Conservation (phyloP, 2,113 vertebrate species). For the Orthonyx spaldingii region DNA sequence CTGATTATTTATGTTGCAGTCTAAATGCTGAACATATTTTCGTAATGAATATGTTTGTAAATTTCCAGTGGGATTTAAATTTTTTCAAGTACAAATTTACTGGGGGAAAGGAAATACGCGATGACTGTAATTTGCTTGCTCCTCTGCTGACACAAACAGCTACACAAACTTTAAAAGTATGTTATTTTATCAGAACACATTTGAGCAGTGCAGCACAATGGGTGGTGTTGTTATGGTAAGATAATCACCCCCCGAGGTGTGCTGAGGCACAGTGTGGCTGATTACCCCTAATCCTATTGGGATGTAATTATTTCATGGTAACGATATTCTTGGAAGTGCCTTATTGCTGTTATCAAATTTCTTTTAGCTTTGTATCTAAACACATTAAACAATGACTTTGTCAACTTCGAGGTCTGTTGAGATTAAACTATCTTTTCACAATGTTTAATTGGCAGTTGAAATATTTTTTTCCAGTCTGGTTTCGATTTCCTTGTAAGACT, state of each 20-base stretch:
- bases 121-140: background rate
- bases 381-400: slow-evolving; percentile 65
- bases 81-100: background rate
- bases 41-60: background rate
- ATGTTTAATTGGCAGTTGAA: slow-evolving; percentile 51
- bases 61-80: background rate
- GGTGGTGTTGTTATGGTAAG: slow-evolving; percentile 44
- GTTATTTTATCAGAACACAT: slow-evolving; percentile 49
- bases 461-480: slow-evolving; percentile 38
- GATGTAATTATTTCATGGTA: slow-evolving; percentile 70
- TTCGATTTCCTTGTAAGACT: slow-evolving; percentile 27
- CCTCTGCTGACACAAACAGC: slow-evolving; percentile 9
- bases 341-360: slow-evolving; percentile 62
- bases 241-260: slow-evolving; percentile 59
- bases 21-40: slow-evolving; percentile 12
- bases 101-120: background rate
- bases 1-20: slow-evolving; percentile 12
- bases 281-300: slow-evolving; percentile 64
- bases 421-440: slow-evolving; percentile 63
- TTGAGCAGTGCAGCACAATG: slow-evolving; percentile 50
- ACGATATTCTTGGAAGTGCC: slow-evolving; percentile 29
- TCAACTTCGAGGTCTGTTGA: slow-evolving; percentile 48
- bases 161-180: slow-evolving; percentile 9
- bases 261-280: slow-evolving; percentile 33
- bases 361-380: slow-evolving; percentile 61